Evolutionary conservation across 2,888 invertebrate species (phyloP).

Genomic region (Pammene fasciana): DNA sequence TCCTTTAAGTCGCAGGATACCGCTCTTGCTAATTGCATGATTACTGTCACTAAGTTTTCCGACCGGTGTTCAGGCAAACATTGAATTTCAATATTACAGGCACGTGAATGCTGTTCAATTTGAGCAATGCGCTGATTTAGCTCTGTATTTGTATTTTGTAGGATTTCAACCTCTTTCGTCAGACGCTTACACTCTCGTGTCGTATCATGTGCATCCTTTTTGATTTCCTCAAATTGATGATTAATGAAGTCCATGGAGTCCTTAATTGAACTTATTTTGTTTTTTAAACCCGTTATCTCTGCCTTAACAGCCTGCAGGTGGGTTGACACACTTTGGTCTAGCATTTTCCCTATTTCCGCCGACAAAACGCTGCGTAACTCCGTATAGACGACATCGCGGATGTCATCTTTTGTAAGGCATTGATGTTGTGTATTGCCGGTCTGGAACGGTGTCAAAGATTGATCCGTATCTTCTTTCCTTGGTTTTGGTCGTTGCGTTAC

Average conservation of each 20-base stretch:
- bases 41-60: slow-evolving; percentile 38
- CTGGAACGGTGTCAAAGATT: neutral
- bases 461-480: neutral
- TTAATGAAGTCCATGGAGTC: slow-evolving; percentile 1
- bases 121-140: neutral
- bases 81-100: slow-evolving; percentile 40
- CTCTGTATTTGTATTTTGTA: neutral
- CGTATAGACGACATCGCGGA: neutral
- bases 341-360: neutral
- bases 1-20: slow-evolving; percentile 20
- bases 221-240: neutral
- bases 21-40: slow-evolving; percentile 25
- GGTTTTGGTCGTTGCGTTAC: neutral
- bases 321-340: neutral
- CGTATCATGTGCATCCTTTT: neutral
- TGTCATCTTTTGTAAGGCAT: neutral
- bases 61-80: slow-evolving; percentile 39
- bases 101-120: slow-evolving; percentile 40
- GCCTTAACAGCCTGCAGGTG: neutral
- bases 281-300: neutral
- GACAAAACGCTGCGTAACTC: neutral
- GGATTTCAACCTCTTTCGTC: neutral
- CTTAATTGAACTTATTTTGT: neutral
- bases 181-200: slow-evolving; percentile 14
- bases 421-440: neutral